Base-by-base conservation (phyloP, 2,888 invertebrate species). In the Pseudococcus jackbeardsleyi region DNA sequence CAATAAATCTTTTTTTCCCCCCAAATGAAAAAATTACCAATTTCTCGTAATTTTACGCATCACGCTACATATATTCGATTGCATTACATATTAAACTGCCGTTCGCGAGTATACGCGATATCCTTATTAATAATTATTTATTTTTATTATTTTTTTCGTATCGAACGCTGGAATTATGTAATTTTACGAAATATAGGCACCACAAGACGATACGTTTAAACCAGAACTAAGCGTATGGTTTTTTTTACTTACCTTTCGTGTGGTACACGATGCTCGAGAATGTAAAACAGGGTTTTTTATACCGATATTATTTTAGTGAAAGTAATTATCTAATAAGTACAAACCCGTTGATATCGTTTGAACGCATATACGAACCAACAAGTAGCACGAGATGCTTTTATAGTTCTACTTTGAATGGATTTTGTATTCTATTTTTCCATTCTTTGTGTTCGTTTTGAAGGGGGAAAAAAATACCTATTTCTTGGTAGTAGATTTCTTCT, bases 41-140 rank as follows among this genome's bases (percentile, higher is more conserved):
- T 46, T 64, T 64, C 64, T 19, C 19, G 11, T 64, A 22, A 64
- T 64, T 64, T 64, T 64, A 64, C 64, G 64, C 64, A 22, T 64
- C 64, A 64, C 64, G 64, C 64, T 46, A 46, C 46, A 5, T 46
- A 12, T 46, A 12, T 64, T 19, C 64, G 64, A 64, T 64, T 64
- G 19, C 64, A 64, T 64, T 50, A 17, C 50, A 50, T 50, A 50
- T 50, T 50, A 17, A 50, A 50, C 50, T 4, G 15, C 17, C 19
- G n/a, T 19, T 0, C 64, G 64, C 64, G 22, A 64, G 22, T 33
- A 33, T 64, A 22, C 22, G 8, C 22, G 64, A 64, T 64, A 64
- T 64, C 64, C 64, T 64, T 64, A 64, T 64, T 64, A 64, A 64
- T 64, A 64, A 64, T 64, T 64, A 64, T 64, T 64, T 64, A 50